phyloP scores from a whole-genome alignment of 2,888 invertebrate genomes.

The Nomada fucata region DNA sequence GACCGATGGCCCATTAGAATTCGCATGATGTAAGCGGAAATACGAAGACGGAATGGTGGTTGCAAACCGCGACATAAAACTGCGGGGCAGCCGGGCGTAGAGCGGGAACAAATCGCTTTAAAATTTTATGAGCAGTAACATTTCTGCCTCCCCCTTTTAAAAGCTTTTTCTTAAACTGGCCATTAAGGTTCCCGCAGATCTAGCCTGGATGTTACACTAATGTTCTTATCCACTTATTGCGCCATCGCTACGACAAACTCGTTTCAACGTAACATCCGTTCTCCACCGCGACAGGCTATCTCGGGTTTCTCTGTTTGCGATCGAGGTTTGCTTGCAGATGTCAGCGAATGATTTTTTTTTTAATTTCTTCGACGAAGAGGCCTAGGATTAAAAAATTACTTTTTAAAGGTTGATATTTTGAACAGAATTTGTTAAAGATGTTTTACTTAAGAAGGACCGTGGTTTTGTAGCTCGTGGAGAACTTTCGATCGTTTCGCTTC shows the following conservation, averaged over 20 bases:
- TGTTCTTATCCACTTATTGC: conserved; percentile 76
- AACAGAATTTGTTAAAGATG: not conserved
- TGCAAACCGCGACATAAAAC: conserved; percentile 70
- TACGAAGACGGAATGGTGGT: conserved; percentile 61
- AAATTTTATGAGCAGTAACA: conserved; percentile 81
- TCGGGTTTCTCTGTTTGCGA: not conserved
- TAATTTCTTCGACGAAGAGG: not conserved
- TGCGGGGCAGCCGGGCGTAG: conserved; percentile 57
- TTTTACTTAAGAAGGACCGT: not conserved
- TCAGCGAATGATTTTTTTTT: not conserved
- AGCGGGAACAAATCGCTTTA: conserved; percentile 78
- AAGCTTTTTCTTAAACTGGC: conserved; percentile 76
- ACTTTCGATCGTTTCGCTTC: not conserved
- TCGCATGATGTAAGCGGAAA: conserved; percentile 69
- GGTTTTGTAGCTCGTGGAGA: not conserved
- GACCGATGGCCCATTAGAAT: conserved; percentile 67
- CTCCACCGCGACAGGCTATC: conserved; percentile 5
- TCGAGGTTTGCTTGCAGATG: not conserved
- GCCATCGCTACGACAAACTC: conserved; percentile 57
- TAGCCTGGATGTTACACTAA: conserved; percentile 69
- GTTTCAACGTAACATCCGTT: conserved; percentile 31
- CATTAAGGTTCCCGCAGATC: conserved; percentile 75
- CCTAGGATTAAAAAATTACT: too few relatives aligned
- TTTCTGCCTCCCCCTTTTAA: conserved; percentile 73
- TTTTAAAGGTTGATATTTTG: not conserved